Percentiles rank a stretch among this genome's conserved stretches.
phyloP scores from a whole-genome alignment of 2,888 invertebrate species.

The Heliconius hortense region DNA sequence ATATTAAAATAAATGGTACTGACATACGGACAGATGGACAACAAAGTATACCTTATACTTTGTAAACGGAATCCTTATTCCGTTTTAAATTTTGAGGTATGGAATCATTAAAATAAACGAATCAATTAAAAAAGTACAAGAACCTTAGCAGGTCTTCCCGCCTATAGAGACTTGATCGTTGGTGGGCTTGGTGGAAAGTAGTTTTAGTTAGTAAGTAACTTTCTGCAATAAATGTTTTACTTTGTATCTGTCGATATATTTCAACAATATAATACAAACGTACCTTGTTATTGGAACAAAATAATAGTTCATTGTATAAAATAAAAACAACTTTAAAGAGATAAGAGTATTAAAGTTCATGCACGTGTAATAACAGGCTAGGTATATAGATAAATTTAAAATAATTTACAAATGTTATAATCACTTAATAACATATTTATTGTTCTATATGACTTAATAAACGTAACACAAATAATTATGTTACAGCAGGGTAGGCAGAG shows the following conservation, averaged over 20 bases:
- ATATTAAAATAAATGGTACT: no score
- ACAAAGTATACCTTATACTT: no score
- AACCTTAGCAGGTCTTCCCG: no score
- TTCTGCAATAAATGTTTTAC: neutral
- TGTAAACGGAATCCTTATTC: no score
- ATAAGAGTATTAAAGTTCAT: conserved; percentile 4
- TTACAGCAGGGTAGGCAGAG: no score
- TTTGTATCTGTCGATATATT: neutral
- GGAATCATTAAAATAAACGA: no score
- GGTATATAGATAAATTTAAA: neutral
- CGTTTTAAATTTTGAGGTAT: no score
- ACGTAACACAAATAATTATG: neutral
- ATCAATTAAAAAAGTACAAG: no score
- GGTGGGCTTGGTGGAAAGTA: no score
- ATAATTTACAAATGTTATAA: neutral
- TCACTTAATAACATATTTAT: neutral
- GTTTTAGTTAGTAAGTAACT: neutral
- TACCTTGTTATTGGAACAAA: neutral
- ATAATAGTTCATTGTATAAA: neutral
- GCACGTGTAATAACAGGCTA: neutral
- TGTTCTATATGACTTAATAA: neutral
- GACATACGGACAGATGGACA: no score
- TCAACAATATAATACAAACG: neutral
- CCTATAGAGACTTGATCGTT: no score
- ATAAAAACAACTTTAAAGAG: conserved; percentile 4